Base-by-base conservation (phyloP, 1,140 invertebrate genomes). In the Phenacoccus solenopsis region DNA sequence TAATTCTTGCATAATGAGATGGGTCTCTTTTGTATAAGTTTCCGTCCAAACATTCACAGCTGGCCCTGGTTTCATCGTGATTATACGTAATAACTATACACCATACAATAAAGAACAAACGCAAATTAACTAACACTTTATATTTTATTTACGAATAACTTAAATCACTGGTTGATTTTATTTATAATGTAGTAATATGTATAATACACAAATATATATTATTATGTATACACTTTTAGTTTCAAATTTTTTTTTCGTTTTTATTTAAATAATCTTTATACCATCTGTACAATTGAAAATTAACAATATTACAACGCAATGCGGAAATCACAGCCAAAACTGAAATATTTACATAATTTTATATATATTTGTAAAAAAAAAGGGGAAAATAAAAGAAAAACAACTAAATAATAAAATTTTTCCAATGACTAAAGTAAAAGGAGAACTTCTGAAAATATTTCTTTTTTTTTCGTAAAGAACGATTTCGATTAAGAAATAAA, bases 151-250 rank as follows among this genome's bases (percentile, higher is more conserved):
- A 64, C 25, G 59, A 64, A 64, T 64, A 64, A 64, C 59, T 64
- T 64, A 64, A 64, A 64, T 64, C 59, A 64, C 59, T 64, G 59
- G 59, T 64, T 64, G 59, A 64, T 64, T 64, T 64, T 64, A 64
- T 64, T 64, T 64, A 64, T 64, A 64, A 64, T 25, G 59, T 64
- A 64, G 22, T 64, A 64, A 64, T 64, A 64, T 64, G 59, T 64
- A 64, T 64, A 64, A 25, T 64, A 64, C 59, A 64, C 22, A 64
- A 64, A 27, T 25, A 25, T 25, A 25, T 25, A 64, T 27, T 64
- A 64, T 64, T 64, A 64, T 64, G 59, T 64, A 64, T 64, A 64
- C 59, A 64, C 59, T 64, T 64, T 64, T 64, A 64, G 59, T 64
- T 64, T 64, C 16, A 16, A 38, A 38, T 38, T 38, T 64, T 64